Percentiles rank a stretch among this genome's conserved stretches.
These are phyloP conservation scores for Emmelina monodactyla DNA, from an alignment of 2,888 invertebrate genomes.

Conservation along the genomic window DNA sequence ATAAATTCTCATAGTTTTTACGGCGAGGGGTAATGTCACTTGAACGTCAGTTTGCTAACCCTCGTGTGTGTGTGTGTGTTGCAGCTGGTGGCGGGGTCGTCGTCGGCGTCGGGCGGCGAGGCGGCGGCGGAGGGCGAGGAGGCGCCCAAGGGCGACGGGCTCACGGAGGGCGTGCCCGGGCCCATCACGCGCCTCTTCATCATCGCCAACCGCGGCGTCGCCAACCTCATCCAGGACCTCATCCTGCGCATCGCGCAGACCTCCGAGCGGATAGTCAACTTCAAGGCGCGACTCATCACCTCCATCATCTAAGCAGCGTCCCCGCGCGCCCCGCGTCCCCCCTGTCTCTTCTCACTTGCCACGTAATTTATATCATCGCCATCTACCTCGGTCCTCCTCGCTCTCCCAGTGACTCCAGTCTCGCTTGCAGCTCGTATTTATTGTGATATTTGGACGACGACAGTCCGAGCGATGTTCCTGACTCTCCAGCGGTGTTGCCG, in stretches of 20 bases:
- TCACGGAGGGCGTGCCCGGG: slow-evolving; percentile 85
- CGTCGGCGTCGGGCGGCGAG: slow-evolving; percentile 63
- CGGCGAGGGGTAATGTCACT: too few relatives aligned
- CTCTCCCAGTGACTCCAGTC: neutral
- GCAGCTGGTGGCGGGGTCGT: slow-evolving; percentile 80
- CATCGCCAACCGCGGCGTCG: slow-evolving; percentile 85
- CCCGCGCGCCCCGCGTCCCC: neutral
- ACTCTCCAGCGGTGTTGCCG: neutral
- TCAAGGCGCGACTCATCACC: slow-evolving; percentile 90
- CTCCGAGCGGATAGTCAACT: slow-evolving; percentile 91
- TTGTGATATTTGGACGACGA: neutral
- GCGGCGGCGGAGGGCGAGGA: slow-evolving; percentile 56
- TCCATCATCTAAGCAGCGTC: slow-evolving; percentile 76
- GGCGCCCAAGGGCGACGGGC: slow-evolving; percentile 70
- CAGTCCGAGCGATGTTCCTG: neutral
- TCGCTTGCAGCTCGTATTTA: neutral
- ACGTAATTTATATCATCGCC: neutral
- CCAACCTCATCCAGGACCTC: slow-evolving; percentile 87
- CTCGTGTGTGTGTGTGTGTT: too few relatives aligned
- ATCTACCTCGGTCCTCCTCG: neutral
- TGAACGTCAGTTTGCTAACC: too few relatives aligned
- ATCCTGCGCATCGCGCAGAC: slow-evolving; percentile 89
- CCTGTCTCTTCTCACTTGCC: neutral
- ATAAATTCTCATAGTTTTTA: too few relatives aligned
- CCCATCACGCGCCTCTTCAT: slow-evolving; percentile 87